Conservation (phyloP, 30 jellyfish, hydroid and myxozoan species). For the Aurelia aurita complex sp. Pacific region DNA sequence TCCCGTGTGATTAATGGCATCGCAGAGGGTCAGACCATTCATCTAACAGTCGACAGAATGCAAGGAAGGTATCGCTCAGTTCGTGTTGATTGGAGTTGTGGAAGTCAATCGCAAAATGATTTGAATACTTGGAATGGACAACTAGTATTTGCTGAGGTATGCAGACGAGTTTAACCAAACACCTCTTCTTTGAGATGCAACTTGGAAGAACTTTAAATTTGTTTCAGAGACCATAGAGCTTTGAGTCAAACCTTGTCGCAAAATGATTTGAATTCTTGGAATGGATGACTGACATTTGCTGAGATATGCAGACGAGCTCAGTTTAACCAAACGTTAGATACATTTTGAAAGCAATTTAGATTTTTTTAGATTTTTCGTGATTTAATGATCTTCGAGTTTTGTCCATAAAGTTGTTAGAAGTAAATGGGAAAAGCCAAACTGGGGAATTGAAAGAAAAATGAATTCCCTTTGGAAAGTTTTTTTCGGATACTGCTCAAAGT, state of each 20-base stretch:
- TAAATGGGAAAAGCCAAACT: too few relatives aligned
- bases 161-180: background rate
- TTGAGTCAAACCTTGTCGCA: background rate
- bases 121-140: conserved; percentile 59
- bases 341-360: too few relatives aligned
- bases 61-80: conserved; percentile 67
- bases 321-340: background rate
- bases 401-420: too few relatives aligned
- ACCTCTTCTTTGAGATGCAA: too few relatives aligned
- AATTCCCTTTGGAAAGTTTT: too few relatives aligned
- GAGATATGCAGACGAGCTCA: conserved; percentile 24
- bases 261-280: conserved; percentile 63
- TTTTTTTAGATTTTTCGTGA: too few relatives aligned
- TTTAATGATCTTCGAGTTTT: too few relatives aligned
- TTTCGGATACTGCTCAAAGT: too few relatives aligned
- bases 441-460: too few relatives aligned
- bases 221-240: too few relatives aligned
- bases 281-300: conserved; percentile 45
- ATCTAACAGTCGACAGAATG: conserved; percentile 54
- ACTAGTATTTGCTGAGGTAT: conserved; percentile 67
- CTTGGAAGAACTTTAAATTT: too few relatives aligned
- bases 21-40: conserved; percentile 62
- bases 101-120: conserved; percentile 59
- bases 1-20: conserved; percentile 37
- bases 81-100: conserved; percentile 82